Evolutionary conservation across 2,888 invertebrate species (phyloP).

Genomic region (Phymatocera aterrima): DNA sequence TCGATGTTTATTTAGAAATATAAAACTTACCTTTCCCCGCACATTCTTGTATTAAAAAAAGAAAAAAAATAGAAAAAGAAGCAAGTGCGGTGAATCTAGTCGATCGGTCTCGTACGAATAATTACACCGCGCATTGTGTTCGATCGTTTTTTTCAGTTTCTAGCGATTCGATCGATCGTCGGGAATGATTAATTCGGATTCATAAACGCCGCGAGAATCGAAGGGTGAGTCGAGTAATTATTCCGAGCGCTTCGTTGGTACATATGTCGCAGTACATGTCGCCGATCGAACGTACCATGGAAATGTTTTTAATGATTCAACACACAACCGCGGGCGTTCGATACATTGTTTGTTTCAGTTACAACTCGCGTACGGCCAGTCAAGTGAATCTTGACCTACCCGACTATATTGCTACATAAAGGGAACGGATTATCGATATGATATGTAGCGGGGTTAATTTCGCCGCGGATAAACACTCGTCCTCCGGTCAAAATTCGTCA

Average conservation of each 20-base stretch:
- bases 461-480: no score
- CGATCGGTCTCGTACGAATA: not conserved
- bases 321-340: not conserved
- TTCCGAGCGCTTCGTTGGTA: not conserved
- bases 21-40: no score
- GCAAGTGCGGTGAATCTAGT: not conserved
- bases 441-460: not conserved
- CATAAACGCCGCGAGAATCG: not conserved
- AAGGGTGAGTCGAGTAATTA: constrained; percentile 6
- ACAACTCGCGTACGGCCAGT: not conserved
- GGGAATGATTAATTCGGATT: not conserved
- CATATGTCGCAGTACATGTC: not conserved
- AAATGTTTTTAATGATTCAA: constrained; percentile 5
- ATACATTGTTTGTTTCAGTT: not conserved
- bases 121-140: not conserved
- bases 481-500: no score
- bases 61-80: not conserved
- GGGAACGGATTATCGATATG: no score
- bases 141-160: not conserved
- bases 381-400: constrained; percentile 26
- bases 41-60: not conserved
- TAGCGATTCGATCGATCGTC: not conserved
- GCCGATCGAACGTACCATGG: not conserved
- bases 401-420: no score
- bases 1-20: no score